phyloP scores from a whole-genome alignment of 92 coral and sea anemone genomes.

The Zoanthus gigantus region DNA sequence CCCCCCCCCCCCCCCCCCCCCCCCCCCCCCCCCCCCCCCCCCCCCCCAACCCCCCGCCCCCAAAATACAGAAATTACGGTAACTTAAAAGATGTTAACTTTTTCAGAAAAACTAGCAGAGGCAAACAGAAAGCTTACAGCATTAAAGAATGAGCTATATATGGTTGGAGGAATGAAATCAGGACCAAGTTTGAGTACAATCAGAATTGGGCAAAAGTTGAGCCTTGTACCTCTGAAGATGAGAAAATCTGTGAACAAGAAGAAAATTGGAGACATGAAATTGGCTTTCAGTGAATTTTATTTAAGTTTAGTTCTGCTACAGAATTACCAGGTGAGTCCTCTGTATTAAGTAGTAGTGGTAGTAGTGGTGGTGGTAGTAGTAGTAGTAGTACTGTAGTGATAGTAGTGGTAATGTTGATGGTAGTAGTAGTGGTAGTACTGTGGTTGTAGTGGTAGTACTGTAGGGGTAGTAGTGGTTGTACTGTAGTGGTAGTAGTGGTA shows the following conservation, averaged over 20 bases:
- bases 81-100: not conserved
- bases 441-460: too few species aligned
- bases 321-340: constrained; percentile 82
- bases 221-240: constrained; percentile 69
- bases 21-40: too few species aligned
- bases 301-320: constrained; percentile 91
- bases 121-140: constrained; percentile 90
- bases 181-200: constrained; percentile 80
- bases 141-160: constrained; percentile 86
- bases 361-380: too few species aligned
- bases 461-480: too few species aligned
- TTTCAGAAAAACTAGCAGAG: constrained; percentile 92
- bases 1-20: too few species aligned
- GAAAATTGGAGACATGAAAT: constrained; percentile 83
- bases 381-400: too few species aligned
- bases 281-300: constrained; percentile 98
- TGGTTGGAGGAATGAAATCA: constrained; percentile 72
- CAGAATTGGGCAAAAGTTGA: constrained; percentile 68
- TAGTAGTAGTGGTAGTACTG: too few species aligned
- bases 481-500: too few species aligned
- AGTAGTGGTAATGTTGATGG: too few species aligned
- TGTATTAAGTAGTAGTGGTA: too few species aligned
- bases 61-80: too few species aligned
- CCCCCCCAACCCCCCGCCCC: too few species aligned
- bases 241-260: constrained; percentile 69